Percentiles rank a stretch among this genome's conserved stretches.
Conservation (phyloP, 2,888 invertebrate species). For the Phengaris arion region DNA sequence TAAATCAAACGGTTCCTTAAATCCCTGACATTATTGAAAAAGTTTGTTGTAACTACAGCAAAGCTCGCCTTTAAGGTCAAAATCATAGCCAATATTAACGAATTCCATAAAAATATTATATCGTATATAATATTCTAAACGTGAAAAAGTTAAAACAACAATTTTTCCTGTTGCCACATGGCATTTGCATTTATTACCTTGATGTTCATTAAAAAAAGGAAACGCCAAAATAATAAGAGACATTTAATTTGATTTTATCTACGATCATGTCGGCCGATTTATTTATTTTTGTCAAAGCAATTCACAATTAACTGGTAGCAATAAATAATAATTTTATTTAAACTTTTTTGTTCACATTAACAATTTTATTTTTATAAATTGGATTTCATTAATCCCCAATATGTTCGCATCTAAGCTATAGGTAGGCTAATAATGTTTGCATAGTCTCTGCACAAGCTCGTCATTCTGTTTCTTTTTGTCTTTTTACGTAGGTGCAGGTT, state of each 20-base stretch:
- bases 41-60: not conserved
- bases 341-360: too few relatives aligned
- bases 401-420: too few relatives aligned
- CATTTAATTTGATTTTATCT: conserved; percentile 24
- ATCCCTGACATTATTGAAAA: not conserved
- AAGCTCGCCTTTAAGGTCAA: not conserved
- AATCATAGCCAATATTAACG: not conserved
- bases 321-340: too few relatives aligned
- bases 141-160: conserved; percentile 9
- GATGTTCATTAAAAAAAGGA: conserved; percentile 24
- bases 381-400: too few relatives aligned
- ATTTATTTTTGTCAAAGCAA: conserved; percentile 14
- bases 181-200: conserved; percentile 28
- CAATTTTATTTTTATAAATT: too few relatives aligned
- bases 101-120: not conserved
- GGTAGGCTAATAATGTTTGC: too few relatives aligned
- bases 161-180: conserved; percentile 22
- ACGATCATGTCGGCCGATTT: not conserved
- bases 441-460: too few relatives aligned
- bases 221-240: conserved; percentile 27
- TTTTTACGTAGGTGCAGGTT: too few relatives aligned
- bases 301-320: not conserved
- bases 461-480: too few relatives aligned
- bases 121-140: not conserved
- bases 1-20: not conserved